A percentile compares a stretch with the other conserved stretches of the same genome.
Conservation (phyloP, 2,888 invertebrate species). For the Leptopilina myrica region DNA sequence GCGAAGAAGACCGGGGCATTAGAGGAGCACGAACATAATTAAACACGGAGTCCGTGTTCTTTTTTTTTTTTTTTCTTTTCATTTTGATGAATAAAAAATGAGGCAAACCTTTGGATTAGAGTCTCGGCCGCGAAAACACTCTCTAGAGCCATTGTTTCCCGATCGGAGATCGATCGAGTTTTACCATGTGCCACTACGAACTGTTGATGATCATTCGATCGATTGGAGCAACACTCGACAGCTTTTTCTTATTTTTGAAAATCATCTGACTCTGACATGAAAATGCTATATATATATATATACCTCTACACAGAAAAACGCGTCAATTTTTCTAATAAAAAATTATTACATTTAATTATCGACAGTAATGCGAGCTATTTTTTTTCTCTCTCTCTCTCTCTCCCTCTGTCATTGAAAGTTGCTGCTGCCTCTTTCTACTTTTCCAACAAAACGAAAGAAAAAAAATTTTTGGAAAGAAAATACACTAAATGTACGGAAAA, state of each 20-base stretch:
- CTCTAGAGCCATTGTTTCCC: constrained; percentile 75
- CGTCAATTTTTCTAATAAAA: constrained; percentile 23
- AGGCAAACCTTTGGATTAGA: constrained; percentile 76
- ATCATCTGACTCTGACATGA: constrained; percentile 31
- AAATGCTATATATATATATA: background rate
- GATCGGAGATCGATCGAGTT: constrained; percentile 64
- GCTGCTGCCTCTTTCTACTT: background rate
- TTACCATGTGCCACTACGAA: constrained; percentile 64
- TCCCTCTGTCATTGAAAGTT: background rate
- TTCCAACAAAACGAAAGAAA: background rate
- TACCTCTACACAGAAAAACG: constrained; percentile 33
- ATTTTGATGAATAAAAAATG: constrained; percentile 68
- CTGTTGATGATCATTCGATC: constrained; percentile 68
- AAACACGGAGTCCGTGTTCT: constrained; percentile 39
- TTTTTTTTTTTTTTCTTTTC: background rate
- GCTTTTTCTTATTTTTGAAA: constrained; percentile 26
- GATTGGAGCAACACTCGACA: constrained; percentile 61
- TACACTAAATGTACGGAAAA: constrained; percentile 24
- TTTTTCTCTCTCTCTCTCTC: constrained; percentile 47
- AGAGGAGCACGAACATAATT: constrained; percentile 38
- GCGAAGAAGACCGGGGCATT: constrained; percentile 19
- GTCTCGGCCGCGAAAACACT: constrained; percentile 76
- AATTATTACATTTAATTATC: constrained; percentile 10
- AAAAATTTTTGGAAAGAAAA: background rate
- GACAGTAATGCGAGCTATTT: constrained; percentile 47